A percentile compares a stretch with the other conserved stretches of the same genome.
These are phyloP conservation scores for Sebastolobus altivelis DNA, from an alignment of 2,797 vertebrate genomes.

Conservation along the genomic window DNA sequence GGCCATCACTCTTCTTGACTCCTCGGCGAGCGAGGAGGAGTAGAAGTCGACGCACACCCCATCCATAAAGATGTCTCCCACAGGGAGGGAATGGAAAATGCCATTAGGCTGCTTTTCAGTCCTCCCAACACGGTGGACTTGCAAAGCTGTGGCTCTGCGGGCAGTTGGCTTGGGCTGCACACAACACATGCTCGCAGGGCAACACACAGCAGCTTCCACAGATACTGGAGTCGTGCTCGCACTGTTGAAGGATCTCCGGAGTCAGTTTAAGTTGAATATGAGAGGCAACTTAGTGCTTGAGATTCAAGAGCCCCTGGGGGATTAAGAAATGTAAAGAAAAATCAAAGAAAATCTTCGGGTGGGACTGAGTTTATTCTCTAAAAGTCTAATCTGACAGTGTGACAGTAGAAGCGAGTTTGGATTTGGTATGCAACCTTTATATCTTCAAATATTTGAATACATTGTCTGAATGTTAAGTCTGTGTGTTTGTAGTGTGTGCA, in stretches of 20 bases:
- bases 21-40: slow-evolving; percentile 53
- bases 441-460: slow-evolving; percentile 35
- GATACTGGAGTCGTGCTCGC: background rate
- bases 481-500: background rate
- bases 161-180: slow-evolving; percentile 13
- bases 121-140: slow-evolving; percentile 31
- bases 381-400: slow-evolving; percentile 52
- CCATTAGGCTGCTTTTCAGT: slow-evolving; percentile 64
- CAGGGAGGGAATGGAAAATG: slow-evolving; percentile 57
- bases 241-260: background rate
- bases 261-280: slow-evolving; percentile 30
- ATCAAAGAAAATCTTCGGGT: slow-evolving; percentile 48
- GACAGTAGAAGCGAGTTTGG: slow-evolving; percentile 22
- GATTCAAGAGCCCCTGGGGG: slow-evolving; percentile 12
- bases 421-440: slow-evolving; percentile 20
- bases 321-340: slow-evolving; percentile 52
- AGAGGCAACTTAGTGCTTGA: slow-evolving; percentile 17
- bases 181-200: background rate
- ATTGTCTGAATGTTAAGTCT: slow-evolving; percentile 30
- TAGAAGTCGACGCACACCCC: slow-evolving; percentile 41
- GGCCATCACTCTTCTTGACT: slow-evolving; percentile 32
- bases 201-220: background rate
- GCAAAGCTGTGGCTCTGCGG: slow-evolving; percentile 31
- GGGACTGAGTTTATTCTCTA: slow-evolving; percentile 46
- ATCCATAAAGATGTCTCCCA: slow-evolving; percentile 66